Conservation (phyloP, 1,140 invertebrate genomes). For the Wasmannia auropunctata region DNA sequence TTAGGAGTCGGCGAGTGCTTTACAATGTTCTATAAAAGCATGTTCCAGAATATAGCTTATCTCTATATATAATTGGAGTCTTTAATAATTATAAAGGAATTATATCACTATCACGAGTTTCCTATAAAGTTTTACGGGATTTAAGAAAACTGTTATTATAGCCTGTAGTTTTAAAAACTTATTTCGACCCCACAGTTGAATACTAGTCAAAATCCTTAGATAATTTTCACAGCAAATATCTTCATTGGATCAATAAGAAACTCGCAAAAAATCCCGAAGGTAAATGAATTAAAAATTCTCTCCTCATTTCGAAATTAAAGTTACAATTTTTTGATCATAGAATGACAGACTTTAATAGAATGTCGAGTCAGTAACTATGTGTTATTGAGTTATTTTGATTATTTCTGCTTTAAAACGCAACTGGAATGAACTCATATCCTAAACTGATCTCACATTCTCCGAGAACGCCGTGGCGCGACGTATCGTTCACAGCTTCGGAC, state of each 20-base stretch:
- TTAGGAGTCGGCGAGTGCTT: not conserved
- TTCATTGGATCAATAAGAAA: not conserved
- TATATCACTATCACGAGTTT: not conserved
- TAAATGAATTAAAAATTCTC: not conserved
- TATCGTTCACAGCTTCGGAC: not conserved
- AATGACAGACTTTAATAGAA: not conserved
- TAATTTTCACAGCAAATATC: not conserved
- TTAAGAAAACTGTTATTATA: no score
- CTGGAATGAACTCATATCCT: not conserved
- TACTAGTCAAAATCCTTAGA: no score
- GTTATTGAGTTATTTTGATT: not conserved
- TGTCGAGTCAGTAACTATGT: not conserved
- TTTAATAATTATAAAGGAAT: slow-evolving; percentile 13
- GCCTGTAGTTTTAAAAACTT: not conserved
- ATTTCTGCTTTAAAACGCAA: not conserved
- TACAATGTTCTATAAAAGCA: not conserved
- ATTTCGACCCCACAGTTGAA: not conserved
- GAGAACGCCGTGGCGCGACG: not conserved
- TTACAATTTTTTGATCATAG: not conserved
- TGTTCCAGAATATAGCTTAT: not conserved
- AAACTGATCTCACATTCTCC: not conserved
- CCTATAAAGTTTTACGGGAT: not conserved
- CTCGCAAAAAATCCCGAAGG: not conserved
- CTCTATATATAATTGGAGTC: not conserved
- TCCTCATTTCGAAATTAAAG: not conserved